Evolutionary conservation across 2,888 invertebrate species (phyloP).

Genomic region (Pyralis farinalis): DNA sequence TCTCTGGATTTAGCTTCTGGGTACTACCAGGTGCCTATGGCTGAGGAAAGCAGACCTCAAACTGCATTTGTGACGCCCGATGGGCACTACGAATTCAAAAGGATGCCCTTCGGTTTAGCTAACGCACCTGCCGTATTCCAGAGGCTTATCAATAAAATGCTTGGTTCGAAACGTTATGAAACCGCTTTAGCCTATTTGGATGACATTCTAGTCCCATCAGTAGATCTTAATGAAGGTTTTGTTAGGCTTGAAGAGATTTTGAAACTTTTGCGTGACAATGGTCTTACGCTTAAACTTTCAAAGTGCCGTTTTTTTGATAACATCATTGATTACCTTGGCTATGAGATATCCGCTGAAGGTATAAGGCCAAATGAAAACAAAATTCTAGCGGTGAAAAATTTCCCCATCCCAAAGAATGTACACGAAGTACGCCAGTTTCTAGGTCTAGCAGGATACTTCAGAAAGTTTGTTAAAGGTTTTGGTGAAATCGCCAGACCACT

Average conservation of each 20-base stretch:
- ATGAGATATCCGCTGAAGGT: conserved; percentile 18
- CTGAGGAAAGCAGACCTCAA: conserved; percentile 16
- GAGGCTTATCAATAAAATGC: no score
- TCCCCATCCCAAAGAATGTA: conserved; percentile 3
- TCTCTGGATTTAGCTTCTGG: conserved; percentile 34
- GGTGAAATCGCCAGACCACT: no score
- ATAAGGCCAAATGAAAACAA: conserved; percentile 15
- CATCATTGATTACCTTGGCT: conserved; percentile 15
- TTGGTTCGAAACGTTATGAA: conserved; percentile 4
- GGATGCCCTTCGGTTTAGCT: conserved; percentile 32
- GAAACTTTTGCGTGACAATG: conserved; percentile 8
- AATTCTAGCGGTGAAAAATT: conserved; percentile 2
- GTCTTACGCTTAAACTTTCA: conserved; percentile 3
- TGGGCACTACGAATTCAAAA: conserved; percentile 30
- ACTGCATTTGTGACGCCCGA: no score
- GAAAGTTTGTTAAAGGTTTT: no score
- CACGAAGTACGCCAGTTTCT: conserved; percentile 23
- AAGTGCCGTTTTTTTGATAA: conserved; percentile 18
- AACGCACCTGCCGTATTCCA: no score
- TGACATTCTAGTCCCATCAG: conserved; percentile 14
- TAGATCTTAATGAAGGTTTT: conserved; percentile 12
- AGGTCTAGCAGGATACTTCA: no score
- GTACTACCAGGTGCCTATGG: conserved; percentile 38
- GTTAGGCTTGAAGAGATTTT: conserved; percentile 14
- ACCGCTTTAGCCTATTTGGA: no score